phyloP scores from a whole-genome alignment of 2,797 vertebrate species.

The Galagoides demidoff region DNA sequence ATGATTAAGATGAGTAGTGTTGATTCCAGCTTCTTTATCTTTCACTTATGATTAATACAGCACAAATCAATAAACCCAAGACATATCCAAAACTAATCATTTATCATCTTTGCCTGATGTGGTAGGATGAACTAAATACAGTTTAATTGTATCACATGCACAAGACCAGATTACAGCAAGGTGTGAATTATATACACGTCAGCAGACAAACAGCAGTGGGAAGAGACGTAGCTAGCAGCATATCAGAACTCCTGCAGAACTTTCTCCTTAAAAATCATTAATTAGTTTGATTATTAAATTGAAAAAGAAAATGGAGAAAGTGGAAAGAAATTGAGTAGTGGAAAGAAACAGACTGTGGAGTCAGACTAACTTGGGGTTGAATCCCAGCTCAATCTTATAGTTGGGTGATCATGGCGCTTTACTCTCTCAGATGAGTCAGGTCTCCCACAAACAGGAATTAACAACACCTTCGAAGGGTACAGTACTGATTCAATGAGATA shows the following conservation, averaged over 20 bases:
- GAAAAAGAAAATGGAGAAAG: slow-evolving; percentile 42
- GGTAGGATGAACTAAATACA: neutral
- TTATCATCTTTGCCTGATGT: neutral
- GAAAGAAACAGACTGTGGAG: neutral
- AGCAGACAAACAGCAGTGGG: neutral
- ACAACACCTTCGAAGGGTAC: neutral
- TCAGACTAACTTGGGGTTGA: neutral
- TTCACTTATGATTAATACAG: neutral
- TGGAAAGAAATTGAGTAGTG: neutral
- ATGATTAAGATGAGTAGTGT: neutral
- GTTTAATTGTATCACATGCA: neutral
- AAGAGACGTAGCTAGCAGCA: neutral
- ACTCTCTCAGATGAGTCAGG: neutral
- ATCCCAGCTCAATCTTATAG: neutral
- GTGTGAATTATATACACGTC: neutral
- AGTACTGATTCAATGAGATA: neutral
- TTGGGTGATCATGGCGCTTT: neutral
- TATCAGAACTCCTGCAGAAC: neutral
- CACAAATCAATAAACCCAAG: slow-evolving; percentile 9
- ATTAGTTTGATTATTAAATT: slow-evolving; percentile 28
- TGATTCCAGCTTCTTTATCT: neutral
- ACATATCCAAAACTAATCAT: neutral
- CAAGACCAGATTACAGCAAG: neutral
- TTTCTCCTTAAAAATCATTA: slow-evolving; percentile 5
- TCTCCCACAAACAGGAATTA: neutral